Conservation (phyloP, 35 echinoderm and acorn worm genomes). For the Patiria miniata region DNA sequence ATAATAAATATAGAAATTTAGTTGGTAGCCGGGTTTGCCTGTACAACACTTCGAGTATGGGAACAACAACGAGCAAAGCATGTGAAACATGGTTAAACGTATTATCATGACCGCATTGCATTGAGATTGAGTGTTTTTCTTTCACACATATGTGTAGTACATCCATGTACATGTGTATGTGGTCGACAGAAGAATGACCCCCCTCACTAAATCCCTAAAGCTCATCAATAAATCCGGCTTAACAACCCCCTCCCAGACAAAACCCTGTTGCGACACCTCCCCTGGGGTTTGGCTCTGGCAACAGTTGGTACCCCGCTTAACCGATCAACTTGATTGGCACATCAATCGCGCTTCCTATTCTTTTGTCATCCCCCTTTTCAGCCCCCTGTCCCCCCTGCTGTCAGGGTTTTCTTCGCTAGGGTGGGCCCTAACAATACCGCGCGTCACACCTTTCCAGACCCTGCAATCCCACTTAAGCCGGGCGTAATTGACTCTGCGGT, state of each 20-base stretch:
- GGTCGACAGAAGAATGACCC: no score
- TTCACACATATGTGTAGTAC: no score
- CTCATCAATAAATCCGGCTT: slow-evolving; percentile 6
- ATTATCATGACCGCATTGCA: no score
- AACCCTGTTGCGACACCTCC: neutral
- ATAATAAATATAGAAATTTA: no score
- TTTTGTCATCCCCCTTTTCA: neutral
- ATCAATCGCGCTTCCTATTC: neutral
- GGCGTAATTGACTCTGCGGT: slow-evolving; percentile 2
- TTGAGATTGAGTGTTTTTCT: no score
- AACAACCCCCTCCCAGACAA: neutral
- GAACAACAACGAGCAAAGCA: no score
- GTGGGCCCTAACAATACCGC: neutral
- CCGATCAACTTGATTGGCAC: slow-evolving; percentile 22
- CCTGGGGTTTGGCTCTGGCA: neutral
- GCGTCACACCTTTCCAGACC: neutral
- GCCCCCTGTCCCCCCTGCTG: neutral
- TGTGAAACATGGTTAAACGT: no score
- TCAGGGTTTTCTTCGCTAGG: neutral
- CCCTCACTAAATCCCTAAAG: neutral
- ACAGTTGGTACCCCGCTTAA: neutral
- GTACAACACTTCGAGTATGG: no score
- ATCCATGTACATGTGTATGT: no score
- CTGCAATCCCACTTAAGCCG: neutral
- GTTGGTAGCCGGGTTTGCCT: no score